Percentiles rank a stretch among this genome's conserved stretches.
phyloP scores from a whole-genome alignment of 2,113 vertebrate species.

The Stictonetta naevosa region DNA sequence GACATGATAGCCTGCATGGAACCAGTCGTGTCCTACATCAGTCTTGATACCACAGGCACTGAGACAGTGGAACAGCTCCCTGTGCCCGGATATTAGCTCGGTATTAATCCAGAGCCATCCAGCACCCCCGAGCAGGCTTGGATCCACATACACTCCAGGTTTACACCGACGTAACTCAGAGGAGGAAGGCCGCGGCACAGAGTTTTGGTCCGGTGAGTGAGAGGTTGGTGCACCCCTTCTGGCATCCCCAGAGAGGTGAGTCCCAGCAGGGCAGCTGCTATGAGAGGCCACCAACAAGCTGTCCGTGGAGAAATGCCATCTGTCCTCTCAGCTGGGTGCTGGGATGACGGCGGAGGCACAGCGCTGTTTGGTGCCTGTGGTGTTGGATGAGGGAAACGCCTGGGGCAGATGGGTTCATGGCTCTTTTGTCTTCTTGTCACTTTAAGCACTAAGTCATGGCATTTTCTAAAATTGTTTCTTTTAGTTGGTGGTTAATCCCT shows the following conservation, averaged over 20 bases:
- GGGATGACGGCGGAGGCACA: not conserved
- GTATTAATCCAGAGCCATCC: not conserved
- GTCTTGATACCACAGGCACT: slow-evolving; percentile 17
- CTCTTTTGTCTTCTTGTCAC: not conserved
- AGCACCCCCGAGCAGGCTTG: not conserved
- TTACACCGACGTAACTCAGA: not conserved
- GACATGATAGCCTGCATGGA: not conserved
- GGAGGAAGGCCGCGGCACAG: not conserved
- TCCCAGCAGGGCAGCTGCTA: not conserved
- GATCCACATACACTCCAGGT: not conserved
- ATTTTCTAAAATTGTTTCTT: not conserved
- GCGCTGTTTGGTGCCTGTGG: not conserved
- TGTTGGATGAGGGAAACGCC: not conserved
- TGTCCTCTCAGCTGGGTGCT: not conserved
- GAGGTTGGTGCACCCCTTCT: not conserved
- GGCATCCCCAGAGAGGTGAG: not conserved
- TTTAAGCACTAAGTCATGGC: not conserved
- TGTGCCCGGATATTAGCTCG: not conserved
- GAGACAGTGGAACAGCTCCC: not conserved
- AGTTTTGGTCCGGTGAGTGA: not conserved
- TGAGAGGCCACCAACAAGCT: not conserved
- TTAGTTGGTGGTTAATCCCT: not conserved
- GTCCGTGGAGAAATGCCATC: not conserved
- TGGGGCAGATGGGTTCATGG: not conserved
- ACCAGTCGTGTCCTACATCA: slow-evolving; percentile 35